phyloP scores from a whole-genome alignment of 2,113 vertebrate species.

The Callopanchax toddi region DNA sequence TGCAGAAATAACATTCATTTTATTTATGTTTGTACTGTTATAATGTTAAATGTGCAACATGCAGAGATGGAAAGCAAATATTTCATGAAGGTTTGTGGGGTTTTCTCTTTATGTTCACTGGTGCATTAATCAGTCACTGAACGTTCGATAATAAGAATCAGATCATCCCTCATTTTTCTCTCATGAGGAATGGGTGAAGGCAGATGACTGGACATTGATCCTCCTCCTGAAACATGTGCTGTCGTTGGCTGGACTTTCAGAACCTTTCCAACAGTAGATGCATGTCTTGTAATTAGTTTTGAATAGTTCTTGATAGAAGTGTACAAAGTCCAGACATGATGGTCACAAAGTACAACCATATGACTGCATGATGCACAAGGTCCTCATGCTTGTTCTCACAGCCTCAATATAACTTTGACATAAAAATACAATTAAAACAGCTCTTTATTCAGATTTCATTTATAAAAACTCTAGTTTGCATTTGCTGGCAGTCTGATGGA shows the following conservation, averaged over 20 bases:
- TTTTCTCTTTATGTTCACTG: conserved; percentile 47
- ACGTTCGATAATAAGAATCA: conserved; percentile 53
- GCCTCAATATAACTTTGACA: no score
- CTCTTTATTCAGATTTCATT: background rate
- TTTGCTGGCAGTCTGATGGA: conserved; percentile 3
- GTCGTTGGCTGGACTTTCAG: conserved; percentile 24
- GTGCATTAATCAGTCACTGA: conserved; percentile 55
- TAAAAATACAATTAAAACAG: background rate
- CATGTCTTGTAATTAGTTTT: conserved; percentile 15
- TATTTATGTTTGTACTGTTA: background rate
- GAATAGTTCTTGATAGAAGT: conserved; percentile 22
- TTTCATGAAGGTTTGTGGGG: conserved; percentile 33
- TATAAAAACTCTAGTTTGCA: background rate
- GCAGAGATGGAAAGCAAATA: conserved; percentile 41
- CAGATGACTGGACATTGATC: conserved; percentile 33
- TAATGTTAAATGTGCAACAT: conserved; percentile 19
- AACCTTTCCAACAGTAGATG: conserved; percentile 14
- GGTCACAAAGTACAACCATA: conserved; percentile 24
- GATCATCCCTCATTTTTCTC: conserved; percentile 34
- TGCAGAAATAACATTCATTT: background rate
- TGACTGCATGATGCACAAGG: conserved; percentile 2
- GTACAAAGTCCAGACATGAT: conserved; percentile 19
- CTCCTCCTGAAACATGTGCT: conserved; percentile 33
- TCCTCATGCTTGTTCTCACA: conserved; percentile 5
- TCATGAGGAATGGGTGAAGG: conserved; percentile 35